Percentiles rank a stretch among this genome's conserved stretches.
Conservation (phyloP, 92 coral and sea anemone genomes). For the Hydrozoanthus gracilis region DNA sequence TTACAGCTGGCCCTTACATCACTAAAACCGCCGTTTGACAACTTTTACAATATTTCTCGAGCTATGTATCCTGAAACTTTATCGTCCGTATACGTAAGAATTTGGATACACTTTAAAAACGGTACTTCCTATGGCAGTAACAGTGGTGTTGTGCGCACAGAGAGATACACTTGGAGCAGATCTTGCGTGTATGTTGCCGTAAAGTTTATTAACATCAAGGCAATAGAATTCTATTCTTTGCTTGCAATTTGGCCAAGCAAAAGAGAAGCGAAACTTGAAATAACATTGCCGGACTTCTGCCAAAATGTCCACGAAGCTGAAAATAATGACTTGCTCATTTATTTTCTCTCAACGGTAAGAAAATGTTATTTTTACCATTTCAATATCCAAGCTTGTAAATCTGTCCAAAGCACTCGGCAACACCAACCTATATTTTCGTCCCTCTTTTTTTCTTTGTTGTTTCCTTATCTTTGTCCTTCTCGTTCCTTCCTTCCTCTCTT, state of each 20-base stretch:
- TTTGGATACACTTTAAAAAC: constrained; percentile 41
- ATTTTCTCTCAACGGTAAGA: constrained; percentile 49
- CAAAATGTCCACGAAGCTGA: background rate
- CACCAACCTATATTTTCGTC: too few species aligned
- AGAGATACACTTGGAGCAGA: constrained; percentile 48
- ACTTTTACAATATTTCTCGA: constrained; percentile 41
- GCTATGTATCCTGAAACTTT: constrained; percentile 33
- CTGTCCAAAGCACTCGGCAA: too few species aligned
- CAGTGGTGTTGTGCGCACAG: background rate
- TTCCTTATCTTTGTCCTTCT: too few species aligned
- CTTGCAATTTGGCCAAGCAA: constrained; percentile 46
- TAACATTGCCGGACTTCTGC: constrained; percentile 26
- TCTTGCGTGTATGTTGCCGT: constrained; percentile 52
- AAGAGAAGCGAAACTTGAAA: constrained; percentile 36
- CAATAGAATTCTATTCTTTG: constrained; percentile 42
- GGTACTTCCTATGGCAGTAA: background rate
- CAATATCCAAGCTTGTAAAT: too few species aligned
- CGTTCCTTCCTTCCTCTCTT: too few species aligned
- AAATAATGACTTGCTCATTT: background rate
- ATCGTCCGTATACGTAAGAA: constrained; percentile 29
- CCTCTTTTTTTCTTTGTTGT: too few species aligned
- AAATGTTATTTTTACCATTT: too few species aligned
- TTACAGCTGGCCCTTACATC: constrained; percentile 21
- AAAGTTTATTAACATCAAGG: constrained; percentile 23
- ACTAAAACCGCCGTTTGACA: constrained; percentile 35